These are phyloP conservation scores for Polia nebulosa DNA, from an alignment of 2,888 invertebrate genomes.

Conservation along the genomic window DNA sequence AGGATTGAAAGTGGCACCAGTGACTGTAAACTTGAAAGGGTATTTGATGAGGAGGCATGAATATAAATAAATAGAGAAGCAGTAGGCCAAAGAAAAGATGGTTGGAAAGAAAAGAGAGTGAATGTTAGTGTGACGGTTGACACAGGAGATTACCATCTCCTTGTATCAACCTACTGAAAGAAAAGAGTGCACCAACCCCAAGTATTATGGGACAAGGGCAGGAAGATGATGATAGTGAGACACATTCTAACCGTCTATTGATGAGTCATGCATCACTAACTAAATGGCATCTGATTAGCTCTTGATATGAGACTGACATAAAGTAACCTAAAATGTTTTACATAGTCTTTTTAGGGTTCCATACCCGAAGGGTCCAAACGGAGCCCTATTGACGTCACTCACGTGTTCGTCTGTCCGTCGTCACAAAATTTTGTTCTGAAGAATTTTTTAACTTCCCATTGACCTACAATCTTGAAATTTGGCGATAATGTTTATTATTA, in stretches of 20 bases:
- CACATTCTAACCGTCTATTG: not conserved
- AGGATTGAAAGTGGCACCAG: not conserved
- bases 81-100: not conserved
- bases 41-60: not conserved
- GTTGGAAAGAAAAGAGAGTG: not conserved
- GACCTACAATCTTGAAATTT: no score
- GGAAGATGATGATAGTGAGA: not conserved
- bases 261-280: constrained; percentile 17
- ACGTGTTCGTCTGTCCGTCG: no score
- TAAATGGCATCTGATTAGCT: constrained; percentile 7
- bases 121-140: not conserved
- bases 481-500: no score
- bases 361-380: no score
- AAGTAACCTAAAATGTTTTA: constrained; percentile 8
- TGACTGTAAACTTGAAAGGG: not conserved
- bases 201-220: not conserved
- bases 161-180: no score
- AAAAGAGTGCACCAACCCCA: not conserved
- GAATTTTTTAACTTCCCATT: no score
- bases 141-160: not conserved
- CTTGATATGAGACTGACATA: not conserved
- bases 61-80: not conserved
- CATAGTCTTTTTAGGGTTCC: no score
- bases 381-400: no score
- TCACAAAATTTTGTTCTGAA: no score